A percentile compares a stretch with the other conserved stretches of the same genome.
Conservation (phyloP, 2,113 vertebrate species). For the Heliornis fulica region DNA sequence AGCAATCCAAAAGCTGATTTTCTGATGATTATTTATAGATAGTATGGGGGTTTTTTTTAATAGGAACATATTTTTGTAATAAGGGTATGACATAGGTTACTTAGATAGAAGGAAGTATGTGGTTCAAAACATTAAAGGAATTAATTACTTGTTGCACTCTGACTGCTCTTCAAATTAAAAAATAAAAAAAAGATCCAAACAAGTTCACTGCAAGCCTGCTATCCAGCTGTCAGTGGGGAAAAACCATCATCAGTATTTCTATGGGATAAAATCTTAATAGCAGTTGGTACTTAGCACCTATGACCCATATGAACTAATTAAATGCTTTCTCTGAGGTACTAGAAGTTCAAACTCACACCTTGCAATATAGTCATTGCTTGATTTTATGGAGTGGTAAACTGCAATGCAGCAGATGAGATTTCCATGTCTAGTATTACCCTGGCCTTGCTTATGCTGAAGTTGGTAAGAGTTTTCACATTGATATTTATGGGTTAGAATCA, state of each 20-base stretch:
- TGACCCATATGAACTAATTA: slow-evolving; percentile 7
- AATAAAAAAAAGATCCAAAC: neutral
- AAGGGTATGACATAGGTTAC: neutral
- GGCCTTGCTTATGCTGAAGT: neutral
- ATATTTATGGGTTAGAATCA: slow-evolving; percentile 18
- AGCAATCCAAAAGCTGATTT: neutral
- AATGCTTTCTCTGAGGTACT: neutral
- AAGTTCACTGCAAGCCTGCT: neutral
- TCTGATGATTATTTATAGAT: neutral
- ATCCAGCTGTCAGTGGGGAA: neutral
- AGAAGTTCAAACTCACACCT: neutral
- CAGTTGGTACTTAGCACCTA: neutral
- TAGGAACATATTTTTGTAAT: neutral
- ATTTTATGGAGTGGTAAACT: neutral
- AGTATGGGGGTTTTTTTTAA: neutral
- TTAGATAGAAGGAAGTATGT: neutral
- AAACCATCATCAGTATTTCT: neutral
- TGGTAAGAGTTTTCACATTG: neutral
- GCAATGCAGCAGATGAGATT: neutral
- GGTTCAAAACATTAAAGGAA: neutral
- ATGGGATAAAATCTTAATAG: neutral
- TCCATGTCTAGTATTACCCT: neutral
- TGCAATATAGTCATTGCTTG: neutral
- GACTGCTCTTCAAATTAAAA: neutral
- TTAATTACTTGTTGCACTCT: neutral